Evolutionary conservation across 2,113 vertebrate genomes (phyloP).

Genomic region (Nesogale talazaci): DNA sequence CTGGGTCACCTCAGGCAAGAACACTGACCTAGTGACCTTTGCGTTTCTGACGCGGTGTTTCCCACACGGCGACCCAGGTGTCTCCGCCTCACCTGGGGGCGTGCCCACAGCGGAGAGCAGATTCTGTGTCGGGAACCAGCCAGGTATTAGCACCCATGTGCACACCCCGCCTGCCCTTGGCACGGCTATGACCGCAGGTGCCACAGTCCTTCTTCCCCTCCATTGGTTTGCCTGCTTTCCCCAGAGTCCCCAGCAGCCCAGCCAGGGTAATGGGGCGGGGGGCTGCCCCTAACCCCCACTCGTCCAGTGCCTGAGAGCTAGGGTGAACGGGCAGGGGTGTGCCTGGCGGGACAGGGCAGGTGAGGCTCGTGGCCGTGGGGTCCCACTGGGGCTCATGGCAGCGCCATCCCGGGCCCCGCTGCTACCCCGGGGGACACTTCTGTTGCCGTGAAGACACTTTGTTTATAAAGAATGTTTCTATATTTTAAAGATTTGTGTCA

Average conservation of each 20-base stretch:
- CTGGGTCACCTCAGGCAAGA: background rate
- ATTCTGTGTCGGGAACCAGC: accelerated
- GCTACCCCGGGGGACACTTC: conserved; percentile 81
- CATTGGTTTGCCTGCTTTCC: background rate
- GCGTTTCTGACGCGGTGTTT: background rate
- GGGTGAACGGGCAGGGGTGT: background rate
- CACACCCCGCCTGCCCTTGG: background rate
- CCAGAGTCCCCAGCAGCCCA: background rate
- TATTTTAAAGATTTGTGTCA: conserved; percentile 89
- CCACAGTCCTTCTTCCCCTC: background rate
- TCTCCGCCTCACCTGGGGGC: background rate
- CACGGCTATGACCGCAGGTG: background rate
- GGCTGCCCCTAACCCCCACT: background rate
- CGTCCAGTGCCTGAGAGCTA: background rate
- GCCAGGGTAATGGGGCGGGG: background rate
- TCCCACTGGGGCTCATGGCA: accelerated
- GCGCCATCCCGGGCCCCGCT: background rate
- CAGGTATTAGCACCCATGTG: background rate
- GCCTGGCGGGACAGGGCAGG: background rate
- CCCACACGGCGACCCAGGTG: too few species aligned
- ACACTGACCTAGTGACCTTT: background rate
- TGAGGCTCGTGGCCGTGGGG: background rate
- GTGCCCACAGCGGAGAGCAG: background rate
- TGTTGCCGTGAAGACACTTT: conserved; percentile 87
- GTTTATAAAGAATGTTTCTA: conserved; percentile 87